A percentile compares a stretch with the other conserved stretches of the same genome.
Evolutionary conservation across 2,113 vertebrate genomes (phyloP).

Genomic region (Tenrec ecaudatus): DNA sequence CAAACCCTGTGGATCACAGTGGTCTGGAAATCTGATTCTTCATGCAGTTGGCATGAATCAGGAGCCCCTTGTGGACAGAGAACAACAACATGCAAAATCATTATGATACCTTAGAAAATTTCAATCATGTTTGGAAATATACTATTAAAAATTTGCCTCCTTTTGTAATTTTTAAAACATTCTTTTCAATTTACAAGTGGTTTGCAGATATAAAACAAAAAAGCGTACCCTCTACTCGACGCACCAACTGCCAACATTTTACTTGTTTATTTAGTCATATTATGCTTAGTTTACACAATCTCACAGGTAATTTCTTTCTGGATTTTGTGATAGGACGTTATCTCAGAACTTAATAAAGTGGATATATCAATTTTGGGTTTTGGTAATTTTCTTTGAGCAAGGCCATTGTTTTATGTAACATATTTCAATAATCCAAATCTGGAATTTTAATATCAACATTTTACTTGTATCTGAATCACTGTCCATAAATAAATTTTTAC

Average conservation of each 20-base stretch:
- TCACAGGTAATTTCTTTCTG: not conserved
- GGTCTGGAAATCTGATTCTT: not conserved
- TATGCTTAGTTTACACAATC: not conserved
- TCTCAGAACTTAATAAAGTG: not conserved
- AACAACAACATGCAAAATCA: not conserved
- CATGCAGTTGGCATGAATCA: not conserved
- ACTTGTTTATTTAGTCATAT: not conserved
- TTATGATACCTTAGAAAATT: not conserved
- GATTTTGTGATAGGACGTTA: slow-evolving; percentile 21
- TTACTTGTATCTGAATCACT: no score
- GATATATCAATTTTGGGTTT: no score
- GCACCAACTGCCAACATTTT: not conserved
- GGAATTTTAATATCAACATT: no score
- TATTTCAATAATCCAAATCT: no score
- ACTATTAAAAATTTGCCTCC: not conserved
- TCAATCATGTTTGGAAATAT: not conserved
- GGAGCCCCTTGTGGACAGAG: not conserved
- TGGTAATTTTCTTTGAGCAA: no score
- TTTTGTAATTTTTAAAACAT: not conserved
- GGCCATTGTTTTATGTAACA: no score
- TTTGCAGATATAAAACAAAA: not conserved
- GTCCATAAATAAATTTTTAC: no score
- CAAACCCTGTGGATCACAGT: not conserved
- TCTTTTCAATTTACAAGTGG: not conserved
- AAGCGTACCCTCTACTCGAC: not conserved